phyloP scores from a whole-genome alignment of 2,888 invertebrate genomes.

The Alsophila aescularia region DNA sequence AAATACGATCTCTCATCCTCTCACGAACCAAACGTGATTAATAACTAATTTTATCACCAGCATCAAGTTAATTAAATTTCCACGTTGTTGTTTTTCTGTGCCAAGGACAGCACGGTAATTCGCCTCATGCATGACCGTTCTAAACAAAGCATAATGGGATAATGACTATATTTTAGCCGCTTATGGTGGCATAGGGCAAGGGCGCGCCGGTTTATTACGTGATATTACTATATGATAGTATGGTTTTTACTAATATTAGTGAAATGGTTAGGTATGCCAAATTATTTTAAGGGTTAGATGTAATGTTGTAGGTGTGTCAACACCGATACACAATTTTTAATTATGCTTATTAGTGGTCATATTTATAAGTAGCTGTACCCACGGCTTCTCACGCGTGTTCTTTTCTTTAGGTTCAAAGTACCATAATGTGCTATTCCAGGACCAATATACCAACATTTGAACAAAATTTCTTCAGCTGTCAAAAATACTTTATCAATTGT shows the following conservation, averaged over 20 bases:
- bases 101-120: conserved; percentile 48
- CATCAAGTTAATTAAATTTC: conserved; percentile 24
- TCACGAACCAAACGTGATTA: conserved; percentile 1
- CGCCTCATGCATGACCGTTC: conserved; percentile 44
- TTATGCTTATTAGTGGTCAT: too few species aligned
- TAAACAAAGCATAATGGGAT: conserved; percentile 42
- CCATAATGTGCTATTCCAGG: too few species aligned
- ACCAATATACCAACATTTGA: too few species aligned
- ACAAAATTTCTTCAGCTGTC: too few species aligned
- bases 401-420: too few species aligned
- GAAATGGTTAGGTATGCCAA: too few species aligned
- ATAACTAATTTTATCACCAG: conserved; percentile 8
- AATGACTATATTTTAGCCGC: conserved; percentile 35
- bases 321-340: too few species aligned
- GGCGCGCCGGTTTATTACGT: conserved; percentile 37
- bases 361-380: too few species aligned
- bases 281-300: too few species aligned
- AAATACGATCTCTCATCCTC: conserved; percentile 4
- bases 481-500: too few species aligned
- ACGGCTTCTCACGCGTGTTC: too few species aligned
- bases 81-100: conserved; percentile 34
- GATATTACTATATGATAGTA: conserved; percentile 6
- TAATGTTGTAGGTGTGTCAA: too few species aligned
- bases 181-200: conserved; percentile 32
- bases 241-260: not conserved